phyloP scores from a whole-genome alignment of 2,113 vertebrate species.

The Poeciliopsis occidentalis region DNA sequence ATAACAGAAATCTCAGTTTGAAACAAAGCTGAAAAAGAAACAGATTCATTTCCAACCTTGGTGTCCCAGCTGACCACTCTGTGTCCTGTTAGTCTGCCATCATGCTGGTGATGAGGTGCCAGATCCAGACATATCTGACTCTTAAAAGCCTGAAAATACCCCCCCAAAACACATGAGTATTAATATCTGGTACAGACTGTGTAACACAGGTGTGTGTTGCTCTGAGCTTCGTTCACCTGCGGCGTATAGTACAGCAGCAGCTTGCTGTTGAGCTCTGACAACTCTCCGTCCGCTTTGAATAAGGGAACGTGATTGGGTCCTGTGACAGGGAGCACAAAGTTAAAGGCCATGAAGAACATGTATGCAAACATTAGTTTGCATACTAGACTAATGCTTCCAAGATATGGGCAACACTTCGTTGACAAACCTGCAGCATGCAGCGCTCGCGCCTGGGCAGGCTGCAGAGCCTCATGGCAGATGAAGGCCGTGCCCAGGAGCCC shows the following conservation, averaged over 20 bases:
- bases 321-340: slow-evolving; percentile 60
- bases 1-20: background rate
- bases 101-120: slow-evolving; percentile 87
- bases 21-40: background rate
- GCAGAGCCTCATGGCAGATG: slow-evolving; percentile 93
- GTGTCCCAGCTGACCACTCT: slow-evolving; percentile 93
- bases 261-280: slow-evolving; percentile 86
- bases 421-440: slow-evolving; percentile 83
- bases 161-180: slow-evolving; percentile 3
- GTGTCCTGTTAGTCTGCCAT: slow-evolving; percentile 94
- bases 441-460: slow-evolving; percentile 77
- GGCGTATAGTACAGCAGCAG: slow-evolving; percentile 95
- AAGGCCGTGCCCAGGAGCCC: slow-evolving; percentile 91
- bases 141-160: slow-evolving; percentile 87
- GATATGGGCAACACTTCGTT: background rate
- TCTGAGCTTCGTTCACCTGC: slow-evolving; percentile 81
- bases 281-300: slow-evolving; percentile 88
- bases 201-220: background rate
- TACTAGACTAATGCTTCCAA: background rate
- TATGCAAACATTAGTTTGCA: slow-evolving; percentile 19
- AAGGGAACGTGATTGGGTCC: slow-evolving; percentile 91
- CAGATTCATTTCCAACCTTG: slow-evolving; percentile 81
- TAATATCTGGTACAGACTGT: background rate
- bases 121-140: slow-evolving; percentile 95
- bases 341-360: slow-evolving; percentile 17